Conservation (phyloP, 2,888 invertebrate genomes). For the Siphlonurus alternatus region DNA sequence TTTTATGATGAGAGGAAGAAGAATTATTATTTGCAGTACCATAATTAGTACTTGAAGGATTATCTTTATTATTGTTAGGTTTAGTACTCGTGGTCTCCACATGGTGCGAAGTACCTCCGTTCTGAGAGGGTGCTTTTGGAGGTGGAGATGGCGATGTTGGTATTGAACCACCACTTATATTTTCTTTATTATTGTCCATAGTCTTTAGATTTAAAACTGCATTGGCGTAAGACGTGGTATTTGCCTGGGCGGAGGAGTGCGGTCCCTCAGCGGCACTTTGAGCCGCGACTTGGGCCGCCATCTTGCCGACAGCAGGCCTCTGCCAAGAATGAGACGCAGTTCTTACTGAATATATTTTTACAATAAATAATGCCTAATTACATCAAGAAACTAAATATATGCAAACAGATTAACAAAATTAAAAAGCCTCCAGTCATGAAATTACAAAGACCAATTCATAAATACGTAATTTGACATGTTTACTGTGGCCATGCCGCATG, state of each 20-base stretch:
- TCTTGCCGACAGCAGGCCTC: slow-evolving; percentile 18
- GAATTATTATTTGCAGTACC: neutral
- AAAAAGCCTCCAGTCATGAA: neutral
- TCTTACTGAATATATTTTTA: neutral
- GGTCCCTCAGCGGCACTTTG: slow-evolving; percentile 31
- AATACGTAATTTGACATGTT: neutral
- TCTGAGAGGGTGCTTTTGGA: slow-evolving; percentile 9
- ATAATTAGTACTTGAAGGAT: neutral
- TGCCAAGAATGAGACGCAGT: neutral
- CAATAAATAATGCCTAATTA: neutral
- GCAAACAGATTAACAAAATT: neutral
- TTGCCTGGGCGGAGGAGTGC: slow-evolving; percentile 33
- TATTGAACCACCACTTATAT: slow-evolving; percentile 22
- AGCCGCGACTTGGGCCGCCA: slow-evolving; percentile 30
- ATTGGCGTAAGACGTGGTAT: slow-evolving; percentile 45
- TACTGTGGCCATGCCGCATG: neutral
- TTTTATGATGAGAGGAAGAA: neutral
- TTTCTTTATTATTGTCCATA: slow-evolving; percentile 41
- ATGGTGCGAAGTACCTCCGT: neutral
- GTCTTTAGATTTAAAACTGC: slow-evolving; percentile 47
- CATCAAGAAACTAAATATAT: neutral
- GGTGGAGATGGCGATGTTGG: slow-evolving; percentile 1
- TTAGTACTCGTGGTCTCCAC: neutral
- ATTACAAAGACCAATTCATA: neutral
- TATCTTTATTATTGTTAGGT: neutral